Percentiles rank a stretch among this genome's conserved stretches.
phyloP scores from a whole-genome alignment of 2,113 vertebrate genomes.

The Etheostoma spectabile region DNA sequence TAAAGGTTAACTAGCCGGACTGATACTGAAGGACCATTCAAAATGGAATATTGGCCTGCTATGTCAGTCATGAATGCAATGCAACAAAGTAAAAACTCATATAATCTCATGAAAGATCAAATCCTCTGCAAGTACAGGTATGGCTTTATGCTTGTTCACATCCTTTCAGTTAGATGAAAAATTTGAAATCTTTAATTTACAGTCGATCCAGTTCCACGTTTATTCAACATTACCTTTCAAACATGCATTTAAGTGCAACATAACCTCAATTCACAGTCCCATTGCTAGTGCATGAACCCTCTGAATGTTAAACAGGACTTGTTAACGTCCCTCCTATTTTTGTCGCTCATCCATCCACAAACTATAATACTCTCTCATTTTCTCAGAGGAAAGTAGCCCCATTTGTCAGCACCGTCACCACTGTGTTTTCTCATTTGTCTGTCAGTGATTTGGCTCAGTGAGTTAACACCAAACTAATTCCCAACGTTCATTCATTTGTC shows the following conservation, averaged over 20 bases:
- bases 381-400: constrained; percentile 57
- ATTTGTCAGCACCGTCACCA: constrained; percentile 70
- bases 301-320: constrained; percentile 46
- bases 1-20: not conserved
- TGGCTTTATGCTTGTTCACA: not conserved
- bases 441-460: constrained; percentile 65
- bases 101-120: not conserved
- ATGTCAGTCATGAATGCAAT: not conserved
- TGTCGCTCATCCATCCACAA: constrained; percentile 69
- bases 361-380: constrained; percentile 56
- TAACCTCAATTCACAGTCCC: not conserved
- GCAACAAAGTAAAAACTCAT: constrained; percentile 10
- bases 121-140: not conserved
- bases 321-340: constrained; percentile 62
- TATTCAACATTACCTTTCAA: constrained; percentile 5
- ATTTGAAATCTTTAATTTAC: not conserved
- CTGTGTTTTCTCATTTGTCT: constrained; percentile 75
- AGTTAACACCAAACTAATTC: constrained; percentile 71
- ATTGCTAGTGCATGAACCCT: constrained; percentile 3
- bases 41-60: not conserved
- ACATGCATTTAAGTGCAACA: not conserved
- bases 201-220: not conserved
- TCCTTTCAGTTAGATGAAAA: not conserved
- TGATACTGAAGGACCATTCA: not conserved
- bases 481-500: constrained; percentile 45